Conservation (phyloP, 2,888 invertebrate species). For the Pammene fasciana region DNA sequence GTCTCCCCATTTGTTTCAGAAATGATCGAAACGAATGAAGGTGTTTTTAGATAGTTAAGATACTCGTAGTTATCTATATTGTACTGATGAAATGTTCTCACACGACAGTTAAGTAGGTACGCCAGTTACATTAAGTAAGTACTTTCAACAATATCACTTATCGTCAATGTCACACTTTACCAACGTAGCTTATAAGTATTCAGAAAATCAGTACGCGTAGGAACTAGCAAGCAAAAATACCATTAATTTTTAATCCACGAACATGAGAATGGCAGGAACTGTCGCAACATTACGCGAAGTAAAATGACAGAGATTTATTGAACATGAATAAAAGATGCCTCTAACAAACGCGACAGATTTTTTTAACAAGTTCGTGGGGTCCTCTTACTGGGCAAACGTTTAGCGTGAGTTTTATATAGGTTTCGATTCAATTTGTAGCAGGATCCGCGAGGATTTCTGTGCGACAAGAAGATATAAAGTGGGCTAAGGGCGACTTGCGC, state of each 20-base stretch:
- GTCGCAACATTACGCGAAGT: conserved; percentile 39
- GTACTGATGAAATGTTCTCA: not conserved
- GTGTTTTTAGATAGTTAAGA: not conserved
- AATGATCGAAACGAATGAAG: not conserved
- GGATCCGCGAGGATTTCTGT: conserved; percentile 51
- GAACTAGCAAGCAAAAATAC: conserved; percentile 23
- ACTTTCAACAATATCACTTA: conserved; percentile 3
- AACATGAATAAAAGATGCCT: conserved; percentile 41
- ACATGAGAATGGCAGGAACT: conserved; percentile 41
- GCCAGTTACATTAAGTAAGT: not conserved
- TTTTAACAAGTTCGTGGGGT: conserved; percentile 33
- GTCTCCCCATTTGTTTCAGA: not conserved
- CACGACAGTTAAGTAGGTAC: conserved; percentile 3
- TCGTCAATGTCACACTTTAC: conserved; percentile 24
- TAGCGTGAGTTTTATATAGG: conserved; percentile 51
- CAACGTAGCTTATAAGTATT: conserved; percentile 19
- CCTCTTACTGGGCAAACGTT: conserved; percentile 37
- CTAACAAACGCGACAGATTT: conserved; percentile 38
- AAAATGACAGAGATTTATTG: conserved; percentile 43
- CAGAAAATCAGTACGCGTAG: conserved; percentile 9
- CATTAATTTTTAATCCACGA: conserved; percentile 40
- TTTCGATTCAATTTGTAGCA: conserved; percentile 59
- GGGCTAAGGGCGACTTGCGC: conserved; percentile 49
- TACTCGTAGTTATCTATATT: not conserved
- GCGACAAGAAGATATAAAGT: conserved; percentile 51